Evolutionary conservation across 2,888 invertebrate species (phyloP).

Genomic region (Drosophila lacicola): DNA sequence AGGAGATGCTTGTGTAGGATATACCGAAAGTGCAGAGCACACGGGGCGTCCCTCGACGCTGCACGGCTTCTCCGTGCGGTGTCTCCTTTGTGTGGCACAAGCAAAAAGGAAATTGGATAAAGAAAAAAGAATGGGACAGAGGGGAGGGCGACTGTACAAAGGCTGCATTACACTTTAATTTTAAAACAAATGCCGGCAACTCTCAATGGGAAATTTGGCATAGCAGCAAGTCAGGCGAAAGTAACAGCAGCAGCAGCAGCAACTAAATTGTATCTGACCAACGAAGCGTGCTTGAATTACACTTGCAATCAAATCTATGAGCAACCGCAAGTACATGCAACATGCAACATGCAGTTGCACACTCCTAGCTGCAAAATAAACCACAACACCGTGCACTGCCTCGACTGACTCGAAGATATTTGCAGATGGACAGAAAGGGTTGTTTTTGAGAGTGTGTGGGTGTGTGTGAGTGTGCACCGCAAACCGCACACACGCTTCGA

Average conservation of each 20-base stretch:
- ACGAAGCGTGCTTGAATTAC: constrained; percentile 71
- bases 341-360: constrained; percentile 36
- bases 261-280: constrained; percentile 56
- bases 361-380: constrained; percentile 56
- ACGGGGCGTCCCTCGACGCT: constrained; percentile 33
- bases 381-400: constrained; percentile 61
- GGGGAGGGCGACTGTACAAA: constrained; percentile 21
- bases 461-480: constrained; percentile 21
- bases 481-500: constrained; percentile 50
- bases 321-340: constrained; percentile 69
- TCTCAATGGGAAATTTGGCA: constrained; percentile 34
- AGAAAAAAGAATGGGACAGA: not conserved
- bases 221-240: constrained; percentile 58
- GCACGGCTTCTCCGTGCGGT: constrained; percentile 34
- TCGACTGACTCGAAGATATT: constrained; percentile 23
- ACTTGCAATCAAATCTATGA: constrained; percentile 77
- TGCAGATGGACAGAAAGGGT: constrained; percentile 15
- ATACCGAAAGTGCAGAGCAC: constrained; percentile 25
- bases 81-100: constrained; percentile 26
- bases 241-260: constrained; percentile 13
- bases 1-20: constrained; percentile 28
- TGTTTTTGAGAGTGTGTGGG: not conserved
- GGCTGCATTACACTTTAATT: constrained; percentile 61
- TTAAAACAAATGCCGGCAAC: constrained; percentile 56
- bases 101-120: constrained; percentile 3